phyloP scores from a whole-genome alignment of 2,113 vertebrate genomes.

The Nerophis ophidion region DNA sequence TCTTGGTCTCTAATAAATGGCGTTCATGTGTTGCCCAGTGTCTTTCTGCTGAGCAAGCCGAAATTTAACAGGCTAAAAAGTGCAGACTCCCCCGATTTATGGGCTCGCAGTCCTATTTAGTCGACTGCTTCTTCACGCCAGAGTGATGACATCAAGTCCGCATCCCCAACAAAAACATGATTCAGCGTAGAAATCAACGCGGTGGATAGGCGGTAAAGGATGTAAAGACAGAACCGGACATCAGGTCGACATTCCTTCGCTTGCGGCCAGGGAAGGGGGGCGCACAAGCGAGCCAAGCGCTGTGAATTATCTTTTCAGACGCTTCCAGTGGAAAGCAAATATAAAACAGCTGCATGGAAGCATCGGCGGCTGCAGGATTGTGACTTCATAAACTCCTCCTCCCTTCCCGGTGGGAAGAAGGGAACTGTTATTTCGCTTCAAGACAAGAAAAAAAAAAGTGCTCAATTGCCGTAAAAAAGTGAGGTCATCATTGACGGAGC shows the following conservation, averaged over 20 bases:
- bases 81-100: not conserved
- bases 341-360: conserved; percentile 31
- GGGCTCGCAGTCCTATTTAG: not conserved
- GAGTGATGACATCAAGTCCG: conserved; percentile 13
- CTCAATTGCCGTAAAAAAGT: not conserved
- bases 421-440: not conserved
- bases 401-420: not conserved
- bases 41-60: conserved; percentile 4
- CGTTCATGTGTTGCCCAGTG: not conserved
- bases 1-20: not conserved
- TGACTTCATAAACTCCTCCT: not conserved
- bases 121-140: not conserved
- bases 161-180: conserved; percentile 14
- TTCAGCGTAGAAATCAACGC: conserved; percentile 16
- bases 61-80: conserved; percentile 10
- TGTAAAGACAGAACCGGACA: conserved; percentile 32
- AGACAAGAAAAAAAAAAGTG: not conserved
- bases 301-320: conserved; percentile 19
- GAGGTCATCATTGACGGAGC: not conserved
- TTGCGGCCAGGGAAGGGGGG: not conserved
- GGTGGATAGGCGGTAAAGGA: conserved; percentile 25
- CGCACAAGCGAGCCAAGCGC: conserved; percentile 6
- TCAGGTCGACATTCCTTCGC: conserved; percentile 37
- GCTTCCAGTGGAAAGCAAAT: conserved; percentile 26
- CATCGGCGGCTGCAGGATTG: conserved; percentile 1